Base-by-base conservation (phyloP, 2,797 vertebrate species). In the Eptatretus atami region DNA sequence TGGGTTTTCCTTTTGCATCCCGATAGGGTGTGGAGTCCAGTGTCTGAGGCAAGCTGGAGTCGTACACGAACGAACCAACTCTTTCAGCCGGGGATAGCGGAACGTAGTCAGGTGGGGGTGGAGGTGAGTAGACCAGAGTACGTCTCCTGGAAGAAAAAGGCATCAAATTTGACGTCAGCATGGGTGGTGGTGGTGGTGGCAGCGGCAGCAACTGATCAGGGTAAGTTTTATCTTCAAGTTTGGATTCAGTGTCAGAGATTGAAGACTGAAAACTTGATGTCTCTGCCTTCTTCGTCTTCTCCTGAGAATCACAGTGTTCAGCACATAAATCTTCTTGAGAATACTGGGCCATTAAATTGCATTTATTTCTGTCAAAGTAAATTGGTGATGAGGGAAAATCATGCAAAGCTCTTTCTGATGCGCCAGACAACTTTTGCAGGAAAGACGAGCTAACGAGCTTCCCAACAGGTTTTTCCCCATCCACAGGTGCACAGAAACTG, bases 381-480 rank as follows among this genome's bases (percentile, higher is more conserved):
- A 44, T 44, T 44, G 31, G 31, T 44, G 31, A 44, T 44, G 31
- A 44, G 31, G 31, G 31, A 44, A 44, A 4, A 8, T 44, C 31
- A 44, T 44, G 31, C 31, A 44, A 44, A 44, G 31, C 31, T 44
- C 31, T 44, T 44, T 44, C 31, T 44, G 31, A 44, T 44, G 31
- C 31, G 31, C 31, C 31, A 44, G 31, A 63, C 14, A 90, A 78
- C 68, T 69, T 79, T 67, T 75, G 71, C 31, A 95, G 77, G 66
- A 73, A 74, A 66, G 75, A 74, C 52, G 78, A 65, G 3, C 82
- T 75, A 68, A 90, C 71, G 13, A 77, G 69, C 0, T 73, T 67
- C 8, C 78, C 78, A 70, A 82, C 73, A 63, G 80, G 77, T 2
- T 79, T 79, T 2, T 82, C 70, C 1, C 69, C 86, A 74, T 90